Percentiles rank a stretch among this genome's conserved stretches.
These are phyloP conservation scores for Chaetodon trifascialis DNA, from an alignment of 2,113 vertebrate genomes.

Conservation along the genomic window DNA sequence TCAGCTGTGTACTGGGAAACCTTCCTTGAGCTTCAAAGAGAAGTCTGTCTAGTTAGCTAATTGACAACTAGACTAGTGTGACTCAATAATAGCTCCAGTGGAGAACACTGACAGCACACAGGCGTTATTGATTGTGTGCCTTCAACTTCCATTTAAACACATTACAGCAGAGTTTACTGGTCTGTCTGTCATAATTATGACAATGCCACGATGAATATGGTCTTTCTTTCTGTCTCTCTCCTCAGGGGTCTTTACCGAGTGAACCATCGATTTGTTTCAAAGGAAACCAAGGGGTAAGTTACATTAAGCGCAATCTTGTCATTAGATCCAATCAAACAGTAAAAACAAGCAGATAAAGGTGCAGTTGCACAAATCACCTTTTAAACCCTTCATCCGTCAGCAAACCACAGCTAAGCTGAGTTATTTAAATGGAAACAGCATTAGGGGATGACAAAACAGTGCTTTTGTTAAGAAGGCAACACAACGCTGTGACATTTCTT, in stretches of 20 bases:
- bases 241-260: constrained; percentile 78
- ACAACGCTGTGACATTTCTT: neutral
- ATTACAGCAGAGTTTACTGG: constrained; percentile 6
- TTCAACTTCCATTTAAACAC: constrained; percentile 23
- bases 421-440: neutral
- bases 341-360: neutral
- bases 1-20: constrained; percentile 64
- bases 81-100: constrained; percentile 37
- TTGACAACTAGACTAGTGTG: constrained; percentile 43
- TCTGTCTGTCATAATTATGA: neutral
- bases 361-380: neutral
- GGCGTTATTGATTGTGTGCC: constrained; percentile 30
- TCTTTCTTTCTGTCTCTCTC: constrained; percentile 10
- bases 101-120: constrained; percentile 22
- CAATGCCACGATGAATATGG: neutral
- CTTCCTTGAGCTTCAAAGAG: constrained; percentile 28
- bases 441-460: neutral
- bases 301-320: neutral
- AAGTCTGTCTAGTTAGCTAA: constrained; percentile 47
- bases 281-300: constrained; percentile 86
- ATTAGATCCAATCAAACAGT: neutral
- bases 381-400: neutral
- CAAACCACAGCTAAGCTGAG: neutral
- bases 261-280: constrained; percentile 85
- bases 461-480: neutral